Evolutionary conservation across 92 coral and sea anemone genomes (phyloP), one percentile per base, ranked within the genome.

Genomic region (Heteractis magnifica): DNA sequence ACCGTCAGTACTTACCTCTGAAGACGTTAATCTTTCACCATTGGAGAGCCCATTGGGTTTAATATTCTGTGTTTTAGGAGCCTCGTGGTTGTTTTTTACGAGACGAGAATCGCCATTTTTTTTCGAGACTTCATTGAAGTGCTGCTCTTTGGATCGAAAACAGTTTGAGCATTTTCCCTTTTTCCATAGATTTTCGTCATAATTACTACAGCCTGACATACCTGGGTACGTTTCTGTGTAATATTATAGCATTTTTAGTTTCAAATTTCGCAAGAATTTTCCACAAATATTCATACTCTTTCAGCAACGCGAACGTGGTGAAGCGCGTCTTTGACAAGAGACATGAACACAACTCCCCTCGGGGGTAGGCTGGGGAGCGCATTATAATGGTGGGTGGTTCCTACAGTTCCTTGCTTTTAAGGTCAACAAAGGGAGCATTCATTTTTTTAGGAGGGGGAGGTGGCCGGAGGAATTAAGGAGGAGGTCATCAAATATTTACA

Each of bases 161-260:
- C 98, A 94, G 81, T 94, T 94, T 68, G 94, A 81, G 72, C 98
- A 94, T 83, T 94, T 94, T 59, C 98, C 98, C 71, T 92, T 94
- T 71, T 90, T 94, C 98, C 98, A 94, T 26, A 93, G 86, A 56
- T 94, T 90, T 78, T 94, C 98, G 6, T 88, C 98, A 88, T 91
- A 94, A 85, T 89, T 94, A 65, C 89, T 83, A 76, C 98, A 94
- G 65, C 79, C 86, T 68, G 98, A 86, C 98, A 94, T 93, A 72
- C 56, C 81, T 83, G 83, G 34, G 52, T 74, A 83, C 52, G 77
- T 78, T 68, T 51, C 84, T 68, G 71, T 26, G 78, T 77, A 78
- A 65, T 56, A 72, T 26, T 41, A 82, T 73, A 65, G 75, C 86
- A 82, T 78, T 85, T 34, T 85, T 51, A 52, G 88, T 55, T 50